Conservation (phyloP, 2,888 invertebrate genomes). For the Quadroppia sp. region DNA sequence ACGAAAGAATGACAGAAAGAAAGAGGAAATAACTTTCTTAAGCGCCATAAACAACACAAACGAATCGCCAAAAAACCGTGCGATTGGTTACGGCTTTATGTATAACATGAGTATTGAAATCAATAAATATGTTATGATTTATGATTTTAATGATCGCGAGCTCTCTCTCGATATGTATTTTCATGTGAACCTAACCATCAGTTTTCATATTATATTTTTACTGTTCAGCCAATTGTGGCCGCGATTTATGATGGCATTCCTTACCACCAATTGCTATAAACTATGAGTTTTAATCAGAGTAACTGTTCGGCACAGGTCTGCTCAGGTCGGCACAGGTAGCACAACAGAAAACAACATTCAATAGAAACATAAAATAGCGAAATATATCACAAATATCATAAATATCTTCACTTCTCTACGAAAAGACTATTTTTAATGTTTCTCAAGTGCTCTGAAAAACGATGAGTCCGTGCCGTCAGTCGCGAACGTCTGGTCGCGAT, state of each 20-base stretch:
- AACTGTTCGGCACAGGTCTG: background rate
- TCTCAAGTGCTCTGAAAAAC: background rate
- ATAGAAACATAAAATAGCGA: background rate
- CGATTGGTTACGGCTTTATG: background rate
- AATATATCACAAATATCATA: background rate
- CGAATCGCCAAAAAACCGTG: background rate
- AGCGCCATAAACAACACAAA: background rate
- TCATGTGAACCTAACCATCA: background rate
- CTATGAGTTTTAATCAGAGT: background rate
- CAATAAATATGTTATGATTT: conserved; percentile 30
- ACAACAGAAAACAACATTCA: background rate
- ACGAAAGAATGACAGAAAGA: conserved; percentile 15
- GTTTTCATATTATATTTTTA: background rate
- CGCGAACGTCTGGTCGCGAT: conserved; percentile 23
- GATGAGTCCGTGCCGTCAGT: background rate
- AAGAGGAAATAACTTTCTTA: conserved; percentile 24
- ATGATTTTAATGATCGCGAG: conserved; percentile 10
- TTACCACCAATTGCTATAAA: conserved; percentile 35
- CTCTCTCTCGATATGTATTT: background rate
- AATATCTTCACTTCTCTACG: background rate
- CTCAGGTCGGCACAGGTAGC: background rate
- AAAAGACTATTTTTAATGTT: background rate
- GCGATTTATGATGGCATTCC: conserved; percentile 31
- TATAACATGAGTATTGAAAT: conserved; percentile 21
- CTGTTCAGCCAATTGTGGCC: background rate